These are phyloP conservation scores for Syngnathus floridae DNA, from an alignment of 2,113 vertebrate species.

Conservation along the genomic window DNA sequence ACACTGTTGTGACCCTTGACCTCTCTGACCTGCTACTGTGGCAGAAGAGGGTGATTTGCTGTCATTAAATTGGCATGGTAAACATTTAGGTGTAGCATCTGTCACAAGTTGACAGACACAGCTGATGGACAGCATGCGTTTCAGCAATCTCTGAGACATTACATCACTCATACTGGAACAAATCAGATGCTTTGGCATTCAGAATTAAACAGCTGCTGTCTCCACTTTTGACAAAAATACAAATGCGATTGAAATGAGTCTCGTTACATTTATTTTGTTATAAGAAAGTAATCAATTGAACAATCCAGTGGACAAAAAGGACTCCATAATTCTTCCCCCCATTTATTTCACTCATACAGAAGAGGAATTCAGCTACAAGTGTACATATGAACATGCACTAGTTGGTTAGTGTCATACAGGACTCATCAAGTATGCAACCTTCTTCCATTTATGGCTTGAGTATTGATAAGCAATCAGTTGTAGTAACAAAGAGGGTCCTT, in stretches of 20 bases:
- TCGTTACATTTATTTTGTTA: conserved; percentile 13
- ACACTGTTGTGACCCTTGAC: conserved; percentile 9
- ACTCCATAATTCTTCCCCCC: neutral
- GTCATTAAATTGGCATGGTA: neutral
- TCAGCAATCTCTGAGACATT: neutral
- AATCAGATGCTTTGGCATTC: neutral
- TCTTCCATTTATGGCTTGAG: conserved; percentile 17
- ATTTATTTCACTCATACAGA: neutral
- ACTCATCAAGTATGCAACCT: neutral
- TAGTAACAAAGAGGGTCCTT: conserved; percentile 41
- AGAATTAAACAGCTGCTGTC: neutral
- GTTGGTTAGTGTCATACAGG: neutral
- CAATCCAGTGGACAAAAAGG: neutral
- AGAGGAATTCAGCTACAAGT: neutral
- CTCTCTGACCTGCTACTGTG: conserved; percentile 8
- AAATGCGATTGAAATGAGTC: conserved; percentile 7
- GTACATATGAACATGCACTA: neutral
- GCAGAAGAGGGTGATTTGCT: neutral
- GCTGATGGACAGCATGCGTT: neutral
- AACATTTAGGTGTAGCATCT: conserved; percentile 2
- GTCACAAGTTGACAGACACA: neutral
- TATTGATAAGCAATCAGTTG: conserved; percentile 20
- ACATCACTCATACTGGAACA: neutral
- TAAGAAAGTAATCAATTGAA: conserved; percentile 10
- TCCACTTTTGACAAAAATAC: neutral